These are phyloP conservation scores for Eupithecia insigniata DNA, from an alignment of 2,888 invertebrate species.

Conservation along the genomic window DNA sequence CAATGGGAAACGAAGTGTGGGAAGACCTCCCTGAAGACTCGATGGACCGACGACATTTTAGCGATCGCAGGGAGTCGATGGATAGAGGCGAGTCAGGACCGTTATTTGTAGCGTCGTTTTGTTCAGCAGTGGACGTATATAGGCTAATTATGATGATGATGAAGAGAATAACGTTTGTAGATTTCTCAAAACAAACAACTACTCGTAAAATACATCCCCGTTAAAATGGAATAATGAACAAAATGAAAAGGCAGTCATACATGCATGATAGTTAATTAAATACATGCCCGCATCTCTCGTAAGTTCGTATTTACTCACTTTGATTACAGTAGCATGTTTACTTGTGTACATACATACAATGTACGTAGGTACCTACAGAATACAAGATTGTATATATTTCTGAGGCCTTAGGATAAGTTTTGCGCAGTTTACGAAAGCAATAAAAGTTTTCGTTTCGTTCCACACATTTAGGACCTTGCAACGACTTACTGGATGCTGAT, in stretches of 20 bases:
- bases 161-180: background rate
- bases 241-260: slow-evolving; percentile 38
- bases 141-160: too few species aligned
- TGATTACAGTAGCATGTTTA: slow-evolving; percentile 57
- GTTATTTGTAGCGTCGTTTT: too few species aligned
- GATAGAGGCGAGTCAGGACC: too few species aligned
- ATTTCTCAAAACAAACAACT: slow-evolving; percentile 14
- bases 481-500: background rate
- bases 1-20: too few species aligned
- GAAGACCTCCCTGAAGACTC: too few species aligned
- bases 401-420: background rate
- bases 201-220: slow-evolving; percentile 9
- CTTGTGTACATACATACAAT: slow-evolving; percentile 17
- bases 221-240: slow-evolving; percentile 27
- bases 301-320: slow-evolving; percentile 69
- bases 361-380: background rate
- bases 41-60: too few species aligned
- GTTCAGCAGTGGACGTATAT: too few species aligned
- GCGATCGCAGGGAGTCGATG: too few species aligned
- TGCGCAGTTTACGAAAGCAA: background rate
- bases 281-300: slow-evolving; percentile 68
- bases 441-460: background rate
- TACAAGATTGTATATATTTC: background rate
- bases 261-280: slow-evolving; percentile 56
- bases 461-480: background rate